phyloP scores from a whole-genome alignment of 2,113 vertebrate species.

The Alectura lathami region DNA sequence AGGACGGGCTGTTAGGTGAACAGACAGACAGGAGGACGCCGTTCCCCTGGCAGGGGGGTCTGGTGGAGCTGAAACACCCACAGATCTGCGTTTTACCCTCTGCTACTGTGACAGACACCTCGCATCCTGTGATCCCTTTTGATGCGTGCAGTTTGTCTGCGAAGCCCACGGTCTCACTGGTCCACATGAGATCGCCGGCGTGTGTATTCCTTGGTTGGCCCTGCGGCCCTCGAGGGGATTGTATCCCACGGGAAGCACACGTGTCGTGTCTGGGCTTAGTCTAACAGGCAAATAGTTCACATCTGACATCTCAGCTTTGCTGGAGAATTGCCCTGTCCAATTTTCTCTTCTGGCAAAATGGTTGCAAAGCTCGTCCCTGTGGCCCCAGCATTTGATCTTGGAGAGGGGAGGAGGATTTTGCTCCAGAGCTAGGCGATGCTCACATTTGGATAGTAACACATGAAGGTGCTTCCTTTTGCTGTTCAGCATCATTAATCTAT shows the following conservation, averaged over 20 bases:
- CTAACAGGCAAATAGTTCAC: neutral
- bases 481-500: neutral
- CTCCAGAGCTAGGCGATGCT: neutral
- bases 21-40: neutral
- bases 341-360: neutral
- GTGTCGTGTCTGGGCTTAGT: neutral
- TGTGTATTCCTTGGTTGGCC: neutral
- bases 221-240: neutral
- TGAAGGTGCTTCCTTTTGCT: conserved; percentile 1
- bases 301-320: neutral
- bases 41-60: neutral
- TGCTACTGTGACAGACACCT: neutral
- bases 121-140: conserved; percentile 22
- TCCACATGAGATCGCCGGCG: neutral
- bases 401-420: neutral
- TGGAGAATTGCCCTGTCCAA: neutral
- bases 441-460: neutral
- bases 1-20: neutral
- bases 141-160: neutral
- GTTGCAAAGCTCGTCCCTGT: neutral
- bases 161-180: fast-evolving
- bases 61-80: neutral
- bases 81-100: neutral
- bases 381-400: neutral
- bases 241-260: neutral